Base-by-base conservation (phyloP, 2,888 invertebrate genomes). In the Lysandra bellargus region DNA sequence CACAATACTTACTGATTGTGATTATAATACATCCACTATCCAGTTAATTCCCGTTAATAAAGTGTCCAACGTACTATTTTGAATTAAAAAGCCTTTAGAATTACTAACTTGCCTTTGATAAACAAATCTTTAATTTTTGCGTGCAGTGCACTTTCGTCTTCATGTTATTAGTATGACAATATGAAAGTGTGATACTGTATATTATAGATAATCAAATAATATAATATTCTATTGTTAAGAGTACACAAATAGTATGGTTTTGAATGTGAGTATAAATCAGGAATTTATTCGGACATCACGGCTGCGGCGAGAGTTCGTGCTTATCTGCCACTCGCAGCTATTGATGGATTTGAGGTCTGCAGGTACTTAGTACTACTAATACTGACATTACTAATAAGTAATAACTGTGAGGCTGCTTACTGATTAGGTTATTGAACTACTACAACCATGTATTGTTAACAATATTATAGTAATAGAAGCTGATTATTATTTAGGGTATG, bases 281-380 rank as follows among this genome's bases (percentile, higher is more conserved):
- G 89, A 87, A 90, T 92, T 92, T 92, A 93, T 94, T 90, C 88
- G 88, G 85, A 87, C 86, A 84, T 89, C 91, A 89, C 93, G 90
- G 88, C 86, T 90, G 90, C 85, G 92, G 91, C 88, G 86, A 84
- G 86, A 85, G 88, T 86, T 89, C 91, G 92, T 91, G 93, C 92
- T 94, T 93, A 94, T 93, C 94, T 90, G 89, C 87, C 91, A 89
- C 92, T 93, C 91, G 93, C 92, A 92, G 89, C 4, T 69, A 37
- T 69, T 69, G 69, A 33, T 69, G 69, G 69, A 69, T 69, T 69
- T 69, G 69, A 69, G 69, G 69, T 14, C 69, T 37, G 33, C 33
- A 33, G 69, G 33, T 69, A 33, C 4, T 69, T 37, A 12, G 69
- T 37, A 37, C 4, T 64, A 33, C 33, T 69, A 69, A 69, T 33